Conservation (phyloP, 2,888 invertebrate genomes). For the Electrophaes corylata region DNA sequence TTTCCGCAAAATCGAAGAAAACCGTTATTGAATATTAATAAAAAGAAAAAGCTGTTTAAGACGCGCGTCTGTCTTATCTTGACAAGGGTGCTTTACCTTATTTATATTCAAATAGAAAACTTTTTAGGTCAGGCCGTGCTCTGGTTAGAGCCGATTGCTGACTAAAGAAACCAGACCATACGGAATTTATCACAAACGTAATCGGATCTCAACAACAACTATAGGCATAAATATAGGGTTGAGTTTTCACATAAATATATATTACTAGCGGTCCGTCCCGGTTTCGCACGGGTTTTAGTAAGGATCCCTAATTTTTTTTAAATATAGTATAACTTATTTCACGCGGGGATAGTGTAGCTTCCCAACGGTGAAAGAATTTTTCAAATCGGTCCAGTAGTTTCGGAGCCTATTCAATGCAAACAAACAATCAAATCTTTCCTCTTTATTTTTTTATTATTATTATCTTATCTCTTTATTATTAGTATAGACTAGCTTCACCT, state of each 20-base stretch:
- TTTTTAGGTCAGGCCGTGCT: conserved; percentile 36
- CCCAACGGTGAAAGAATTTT: no score
- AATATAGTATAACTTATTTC: no score
- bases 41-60: conserved; percentile 46
- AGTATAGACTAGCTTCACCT: no score
- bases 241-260: neutral
- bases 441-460: no score
- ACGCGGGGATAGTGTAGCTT: no score
- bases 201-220: neutral
- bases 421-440: no score
- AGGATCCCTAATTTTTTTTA: no score
- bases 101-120: conserved; percentile 57
- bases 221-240: neutral
- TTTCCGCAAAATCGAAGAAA: conserved; percentile 17
- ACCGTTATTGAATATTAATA: conserved; percentile 26
- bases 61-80: conserved; percentile 56
- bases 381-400: no score
- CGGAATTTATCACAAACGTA: conserved; percentile 5
- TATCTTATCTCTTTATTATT: no score
- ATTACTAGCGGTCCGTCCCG: no score
- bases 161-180: neutral
- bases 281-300: no score
- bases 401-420: no score
- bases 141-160: conserved; percentile 16
- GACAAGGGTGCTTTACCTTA: conserved; percentile 65